phyloP scores from a whole-genome alignment of 2,888 invertebrate genomes.

The Matsumyia berberina region DNA sequence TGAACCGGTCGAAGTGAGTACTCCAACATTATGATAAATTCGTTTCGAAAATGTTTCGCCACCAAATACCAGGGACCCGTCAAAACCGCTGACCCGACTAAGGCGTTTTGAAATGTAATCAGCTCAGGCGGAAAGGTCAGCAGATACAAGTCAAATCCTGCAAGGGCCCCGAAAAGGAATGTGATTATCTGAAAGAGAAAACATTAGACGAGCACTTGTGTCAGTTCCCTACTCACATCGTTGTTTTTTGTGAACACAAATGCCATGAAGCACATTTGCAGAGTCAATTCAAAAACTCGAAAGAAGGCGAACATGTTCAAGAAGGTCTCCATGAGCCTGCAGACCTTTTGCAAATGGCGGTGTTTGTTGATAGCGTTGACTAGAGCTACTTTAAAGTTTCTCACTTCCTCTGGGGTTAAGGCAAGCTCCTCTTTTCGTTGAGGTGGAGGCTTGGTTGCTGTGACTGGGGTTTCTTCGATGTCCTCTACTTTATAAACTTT shows the following conservation, averaged over 20 bases:
- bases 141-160: slow-evolving; percentile 45
- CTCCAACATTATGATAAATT: slow-evolving; percentile 62
- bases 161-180: background rate
- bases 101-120: slow-evolving; percentile 36
- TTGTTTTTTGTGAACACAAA: slow-evolving; percentile 23
- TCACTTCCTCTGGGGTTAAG: background rate
- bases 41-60: slow-evolving; percentile 61
- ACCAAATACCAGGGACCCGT: slow-evolving; percentile 71
- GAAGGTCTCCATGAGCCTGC: slow-evolving; percentile 65
- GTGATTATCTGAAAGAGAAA: background rate
- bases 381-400: slow-evolving; percentile 47
- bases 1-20: slow-evolving; percentile 53
- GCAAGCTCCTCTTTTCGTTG: background rate
- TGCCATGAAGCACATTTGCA: slow-evolving; percentile 54
- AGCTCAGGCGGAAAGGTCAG: slow-evolving; percentile 47
- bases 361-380: slow-evolving; percentile 77
- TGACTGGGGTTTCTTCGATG: too few species aligned
- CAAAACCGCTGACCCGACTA: slow-evolving; percentile 65
- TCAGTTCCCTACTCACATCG: slow-evolving; percentile 23
- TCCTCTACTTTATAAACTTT: background rate
- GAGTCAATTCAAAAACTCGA: slow-evolving; percentile 34
- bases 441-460: background rate
- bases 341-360: slow-evolving; percentile 76
- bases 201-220: background rate
- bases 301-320: slow-evolving; percentile 43